Base-by-base conservation (phyloP, 1,140 invertebrate species). In the Calliphora vicina region DNA sequence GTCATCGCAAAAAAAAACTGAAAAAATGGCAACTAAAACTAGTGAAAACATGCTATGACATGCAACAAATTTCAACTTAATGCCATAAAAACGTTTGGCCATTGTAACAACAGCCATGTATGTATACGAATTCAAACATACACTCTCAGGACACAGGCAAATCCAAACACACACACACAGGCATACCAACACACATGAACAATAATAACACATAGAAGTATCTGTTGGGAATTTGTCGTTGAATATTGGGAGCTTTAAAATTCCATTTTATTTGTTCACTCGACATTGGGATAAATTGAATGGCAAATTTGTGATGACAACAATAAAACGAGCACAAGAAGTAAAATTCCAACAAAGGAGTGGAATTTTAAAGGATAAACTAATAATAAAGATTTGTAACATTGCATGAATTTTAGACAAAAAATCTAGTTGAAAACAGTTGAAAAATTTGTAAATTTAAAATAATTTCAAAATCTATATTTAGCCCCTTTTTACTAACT, bases 21-120 rank as follows among this genome's bases (percentile, higher is more conserved):
- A 35, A 29, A 29, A 76, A 35, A 9, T 35, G 8, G 15, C 13
- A 76, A 76, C 27, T 35, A 76, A 43, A 43, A 29, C 73, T 35
- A 29, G 35, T 35, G 15, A 76, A 76, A 76, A 76, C 73, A 29
- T 76, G 12, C 13, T 43, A 29, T 43, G 86, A 87, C 87, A 88
- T 87, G 87, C 86, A 87, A 88, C 86, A 87, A 88, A 88, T 88
- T 88, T 86, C 87, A 88, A 86, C 87, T 88, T 88, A 88, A 88
- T 88, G 87, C 87, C 87, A 88, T 88, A 88, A 88, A 88, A 88
- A 88, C 87, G 87, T 87, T 87, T 87, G 84, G 85, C 81, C 85
- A 86, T 86, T 83, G 86, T 67, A 23, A 57, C 50, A 67, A 67
- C 61, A 57, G 23, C 9, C 61, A 85, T n/a, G n/a, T n/a, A n/a